Conservation (phyloP, 2,797 vertebrate genomes). For the Parotocinclus haroldoi region DNA sequence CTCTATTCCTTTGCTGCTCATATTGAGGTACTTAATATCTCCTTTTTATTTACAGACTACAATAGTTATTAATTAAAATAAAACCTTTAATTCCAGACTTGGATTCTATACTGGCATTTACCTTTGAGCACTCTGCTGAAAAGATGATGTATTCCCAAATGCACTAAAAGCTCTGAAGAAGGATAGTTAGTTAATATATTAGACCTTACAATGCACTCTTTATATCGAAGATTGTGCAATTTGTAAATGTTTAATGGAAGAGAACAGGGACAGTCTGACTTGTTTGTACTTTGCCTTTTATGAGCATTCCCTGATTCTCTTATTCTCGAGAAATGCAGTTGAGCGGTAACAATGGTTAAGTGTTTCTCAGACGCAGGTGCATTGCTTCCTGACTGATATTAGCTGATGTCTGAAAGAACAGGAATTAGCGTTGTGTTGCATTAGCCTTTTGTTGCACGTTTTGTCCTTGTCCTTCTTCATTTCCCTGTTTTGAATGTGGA, state of each 20-base stretch:
- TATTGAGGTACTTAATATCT: constrained; percentile 32
- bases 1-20: constrained; percentile 38
- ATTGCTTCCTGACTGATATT: constrained; percentile 95
- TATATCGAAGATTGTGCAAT: constrained; percentile 74
- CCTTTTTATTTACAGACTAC: constrained; percentile 30
- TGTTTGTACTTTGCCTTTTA: constrained; percentile 85
- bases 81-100: constrained; percentile 41
- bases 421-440: constrained; percentile 98
- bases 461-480: constrained; percentile 98
- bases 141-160: constrained; percentile 45
- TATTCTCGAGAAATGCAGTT: constrained; percentile 82
- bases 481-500: constrained; percentile 98
- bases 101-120: constrained; percentile 39
- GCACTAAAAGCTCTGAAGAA: constrained; percentile 66
- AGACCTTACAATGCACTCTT: constrained; percentile 71
- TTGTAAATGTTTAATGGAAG: constrained; percentile 78
- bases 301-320: constrained; percentile 70
- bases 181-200: constrained; percentile 76
- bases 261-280: constrained; percentile 81
- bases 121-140: constrained; percentile 36
- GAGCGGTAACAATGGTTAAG: constrained; percentile 87
- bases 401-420: constrained; percentile 92
- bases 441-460: constrained; percentile 99
- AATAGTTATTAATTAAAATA: constrained; percentile 46
- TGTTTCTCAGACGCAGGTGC: constrained; percentile 99